Percentiles rank a stretch among this genome's conserved stretches.
phyloP scores from a whole-genome alignment of 2,888 invertebrate genomes.

The Empis livida region DNA sequence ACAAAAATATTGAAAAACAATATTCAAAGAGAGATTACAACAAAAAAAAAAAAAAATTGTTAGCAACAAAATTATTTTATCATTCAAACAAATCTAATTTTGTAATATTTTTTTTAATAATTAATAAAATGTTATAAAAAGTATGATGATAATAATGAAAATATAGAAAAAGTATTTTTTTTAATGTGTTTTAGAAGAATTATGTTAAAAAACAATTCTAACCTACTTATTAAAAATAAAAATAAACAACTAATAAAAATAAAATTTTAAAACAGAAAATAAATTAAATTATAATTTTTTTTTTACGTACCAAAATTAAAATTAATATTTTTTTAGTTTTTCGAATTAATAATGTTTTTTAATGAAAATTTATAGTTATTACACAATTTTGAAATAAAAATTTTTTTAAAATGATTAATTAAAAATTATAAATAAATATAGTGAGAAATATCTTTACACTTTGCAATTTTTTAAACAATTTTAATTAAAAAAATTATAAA shows the following conservation, averaged over 20 bases:
- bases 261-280: neutral
- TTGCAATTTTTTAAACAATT: too few relatives aligned
- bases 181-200: neutral
- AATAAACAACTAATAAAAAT: neutral
- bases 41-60: neutral
- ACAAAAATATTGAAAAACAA: constrained; percentile 5
- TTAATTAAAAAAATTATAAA: too few relatives aligned
- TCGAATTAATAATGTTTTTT: neutral
- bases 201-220: neutral
- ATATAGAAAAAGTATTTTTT: neutral
- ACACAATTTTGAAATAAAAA: neutral
- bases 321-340: neutral
- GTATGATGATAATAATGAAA: neutral
- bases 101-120: neutral
- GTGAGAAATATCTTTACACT: too few relatives aligned
- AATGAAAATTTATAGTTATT: neutral
- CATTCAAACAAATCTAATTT: neutral
- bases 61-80: neutral
- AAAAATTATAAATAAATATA: too few relatives aligned
- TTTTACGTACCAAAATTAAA: neutral
- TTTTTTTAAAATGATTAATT: too few relatives aligned
- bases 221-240: neutral
- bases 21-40: neutral
- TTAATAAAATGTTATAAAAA: neutral
- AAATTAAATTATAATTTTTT: neutral